Evolutionary conservation across 2,113 vertebrate species (phyloP).

Genomic region (Erythrolamprus reginae): DNA sequence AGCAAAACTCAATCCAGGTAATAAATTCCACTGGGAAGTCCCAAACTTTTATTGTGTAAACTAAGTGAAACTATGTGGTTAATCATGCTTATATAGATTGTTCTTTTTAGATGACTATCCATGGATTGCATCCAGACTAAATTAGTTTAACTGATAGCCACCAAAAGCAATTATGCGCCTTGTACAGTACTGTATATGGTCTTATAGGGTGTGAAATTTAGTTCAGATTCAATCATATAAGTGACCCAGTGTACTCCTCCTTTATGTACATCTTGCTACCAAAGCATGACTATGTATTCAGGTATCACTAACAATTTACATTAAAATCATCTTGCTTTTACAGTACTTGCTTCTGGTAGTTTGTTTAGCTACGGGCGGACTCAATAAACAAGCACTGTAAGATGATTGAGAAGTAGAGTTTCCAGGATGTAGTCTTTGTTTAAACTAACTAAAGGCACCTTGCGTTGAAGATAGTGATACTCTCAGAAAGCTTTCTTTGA

Average conservation of each 20-base stretch:
- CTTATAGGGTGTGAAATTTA: neutral
- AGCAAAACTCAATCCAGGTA: constrained; percentile 26
- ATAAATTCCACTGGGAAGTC: neutral
- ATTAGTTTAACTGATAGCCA: neutral
- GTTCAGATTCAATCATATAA: neutral
- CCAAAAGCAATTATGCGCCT: neutral
- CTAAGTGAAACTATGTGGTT: neutral
- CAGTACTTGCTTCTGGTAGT: neutral
- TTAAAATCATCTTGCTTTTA: neutral
- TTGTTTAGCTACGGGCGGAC: neutral
- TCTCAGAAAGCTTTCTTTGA: neutral
- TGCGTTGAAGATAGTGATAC: neutral
- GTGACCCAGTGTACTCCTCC: neutral
- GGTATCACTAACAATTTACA: neutral
- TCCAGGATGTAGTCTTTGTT: neutral
- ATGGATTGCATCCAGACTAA: neutral
- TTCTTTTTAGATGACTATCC: neutral
- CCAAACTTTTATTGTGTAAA: neutral
- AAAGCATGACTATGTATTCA: neutral
- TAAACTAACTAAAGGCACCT: neutral
- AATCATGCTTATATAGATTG: neutral
- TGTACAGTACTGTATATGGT: neutral
- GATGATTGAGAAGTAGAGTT: neutral
- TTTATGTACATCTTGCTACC: neutral
- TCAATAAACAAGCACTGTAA: neutral